These are phyloP conservation scores for Myotis planiceps DNA, from an alignment of 2,797 vertebrate genomes.

Conservation along the genomic window DNA sequence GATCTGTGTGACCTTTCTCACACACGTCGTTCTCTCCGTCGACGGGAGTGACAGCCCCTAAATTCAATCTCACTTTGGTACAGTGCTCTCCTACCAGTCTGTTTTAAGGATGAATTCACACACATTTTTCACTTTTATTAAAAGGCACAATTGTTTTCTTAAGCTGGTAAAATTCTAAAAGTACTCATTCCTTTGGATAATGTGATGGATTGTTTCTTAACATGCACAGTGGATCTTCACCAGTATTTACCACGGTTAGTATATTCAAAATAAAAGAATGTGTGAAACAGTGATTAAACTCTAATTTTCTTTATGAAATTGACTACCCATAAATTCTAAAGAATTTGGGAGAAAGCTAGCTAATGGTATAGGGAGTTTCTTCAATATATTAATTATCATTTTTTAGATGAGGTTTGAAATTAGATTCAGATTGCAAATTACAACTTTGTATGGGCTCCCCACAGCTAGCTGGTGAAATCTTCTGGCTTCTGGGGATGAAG, in stretches of 20 bases:
- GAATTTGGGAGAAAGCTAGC: constrained; percentile 72
- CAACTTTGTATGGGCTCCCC: constrained; percentile 83
- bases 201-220: constrained; percentile 67
- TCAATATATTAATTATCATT: constrained; percentile 86
- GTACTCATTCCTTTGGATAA: constrained; percentile 58
- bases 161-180: constrained; percentile 70
- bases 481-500: constrained; percentile 85
- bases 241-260: constrained; percentile 63
- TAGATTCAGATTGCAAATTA: constrained; percentile 89
- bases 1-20: constrained; percentile 24
- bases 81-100: not conserved
- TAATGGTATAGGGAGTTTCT: constrained; percentile 75
- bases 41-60: not conserved
- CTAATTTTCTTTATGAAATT: constrained; percentile 81
- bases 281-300: constrained; percentile 76
- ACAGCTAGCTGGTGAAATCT: constrained; percentile 84
- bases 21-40: not conserved
- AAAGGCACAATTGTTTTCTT: constrained; percentile 64
- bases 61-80: constrained; percentile 56
- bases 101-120: constrained; percentile 63
- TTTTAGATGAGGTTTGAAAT: constrained; percentile 87
- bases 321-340: constrained; percentile 76
- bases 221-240: constrained; percentile 61
- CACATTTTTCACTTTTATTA: constrained; percentile 60
- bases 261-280: constrained; percentile 73